Percentiles rank a stretch among this genome's conserved stretches.
phyloP scores from a whole-genome alignment of 2,113 vertebrate species.

The Siniperca knerii region DNA sequence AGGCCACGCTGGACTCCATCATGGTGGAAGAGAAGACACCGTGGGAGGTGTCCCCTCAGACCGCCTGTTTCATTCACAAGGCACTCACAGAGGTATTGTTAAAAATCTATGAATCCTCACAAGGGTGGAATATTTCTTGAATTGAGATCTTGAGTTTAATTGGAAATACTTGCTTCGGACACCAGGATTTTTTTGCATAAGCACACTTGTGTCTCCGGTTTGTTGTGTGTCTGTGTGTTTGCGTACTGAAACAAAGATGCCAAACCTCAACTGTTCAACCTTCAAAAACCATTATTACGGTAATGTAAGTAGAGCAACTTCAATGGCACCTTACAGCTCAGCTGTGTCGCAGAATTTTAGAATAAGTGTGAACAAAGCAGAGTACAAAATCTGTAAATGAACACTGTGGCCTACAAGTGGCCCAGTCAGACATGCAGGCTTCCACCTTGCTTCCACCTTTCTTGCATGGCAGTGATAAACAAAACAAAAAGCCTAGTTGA shows the following conservation, averaged over 20 bases:
- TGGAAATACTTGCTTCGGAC: background rate
- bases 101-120: background rate
- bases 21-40: constrained; percentile 90
- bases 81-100: constrained; percentile 88
- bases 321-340: background rate
- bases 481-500: background rate
- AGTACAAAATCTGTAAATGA: background rate
- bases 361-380: background rate
- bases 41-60: constrained; percentile 85
- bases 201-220: background rate
- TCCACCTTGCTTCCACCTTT: too few relatives aligned
- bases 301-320: background rate
- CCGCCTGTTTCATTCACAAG: constrained; percentile 79
- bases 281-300: background rate
- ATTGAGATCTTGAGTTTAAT: background rate
- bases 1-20: constrained; percentile 92
- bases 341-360: too few relatives aligned
- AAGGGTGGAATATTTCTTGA: background rate
- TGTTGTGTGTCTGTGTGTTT: background rate
- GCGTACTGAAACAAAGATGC: background rate
- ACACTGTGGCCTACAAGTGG: background rate
- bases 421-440: background rate
- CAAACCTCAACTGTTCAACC: background rate
- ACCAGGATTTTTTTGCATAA: background rate
- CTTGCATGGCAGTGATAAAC: background rate